Evolutionary conservation across 2,888 invertebrate genomes (phyloP).

Genomic region (Gasteruption jaculator): DNA sequence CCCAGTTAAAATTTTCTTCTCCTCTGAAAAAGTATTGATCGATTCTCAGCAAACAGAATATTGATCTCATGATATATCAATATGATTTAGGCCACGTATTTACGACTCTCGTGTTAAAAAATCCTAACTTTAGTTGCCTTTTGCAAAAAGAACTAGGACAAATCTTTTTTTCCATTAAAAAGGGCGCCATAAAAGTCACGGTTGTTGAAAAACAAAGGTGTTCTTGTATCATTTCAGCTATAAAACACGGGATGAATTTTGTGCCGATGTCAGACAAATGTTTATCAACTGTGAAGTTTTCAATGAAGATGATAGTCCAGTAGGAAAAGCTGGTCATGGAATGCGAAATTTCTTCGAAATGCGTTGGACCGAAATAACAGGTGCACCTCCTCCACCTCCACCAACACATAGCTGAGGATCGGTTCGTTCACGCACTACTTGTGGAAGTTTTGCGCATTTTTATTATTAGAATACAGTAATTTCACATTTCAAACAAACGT

Average conservation of each 20-base stretch:
- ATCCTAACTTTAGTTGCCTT: too few relatives aligned
- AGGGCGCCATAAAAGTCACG: too few relatives aligned
- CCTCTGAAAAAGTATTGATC: too few relatives aligned
- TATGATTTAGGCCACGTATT: too few relatives aligned
- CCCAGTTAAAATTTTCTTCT: too few relatives aligned
- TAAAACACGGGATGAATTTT: conserved; percentile 89
- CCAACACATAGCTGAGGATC: conserved; percentile 49
- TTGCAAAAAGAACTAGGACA: too few relatives aligned
- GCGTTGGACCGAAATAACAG: conserved; percentile 73
- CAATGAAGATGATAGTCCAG: conserved; percentile 97
- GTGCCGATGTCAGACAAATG: conserved; percentile 86
- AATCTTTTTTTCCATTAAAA: too few relatives aligned
- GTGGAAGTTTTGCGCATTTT: conserved; percentile 50
- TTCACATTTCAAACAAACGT: conserved; percentile 3
- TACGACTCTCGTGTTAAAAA: too few relatives aligned
- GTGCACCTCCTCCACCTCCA: conserved; percentile 45
- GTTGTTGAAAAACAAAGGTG: too few relatives aligned
- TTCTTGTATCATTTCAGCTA: conserved; percentile 66
- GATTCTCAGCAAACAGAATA: too few relatives aligned
- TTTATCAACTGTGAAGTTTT: conserved; percentile 98
- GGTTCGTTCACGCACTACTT: conserved; percentile 49
- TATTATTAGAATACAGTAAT: conserved; percentile 43
- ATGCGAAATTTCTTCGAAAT: conserved; percentile 91
- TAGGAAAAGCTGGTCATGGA: conserved; percentile 92
- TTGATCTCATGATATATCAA: too few relatives aligned